These are phyloP conservation scores for Falco punctatus DNA, from an alignment of 2,113 vertebrate genomes.

Conservation along the genomic window DNA sequence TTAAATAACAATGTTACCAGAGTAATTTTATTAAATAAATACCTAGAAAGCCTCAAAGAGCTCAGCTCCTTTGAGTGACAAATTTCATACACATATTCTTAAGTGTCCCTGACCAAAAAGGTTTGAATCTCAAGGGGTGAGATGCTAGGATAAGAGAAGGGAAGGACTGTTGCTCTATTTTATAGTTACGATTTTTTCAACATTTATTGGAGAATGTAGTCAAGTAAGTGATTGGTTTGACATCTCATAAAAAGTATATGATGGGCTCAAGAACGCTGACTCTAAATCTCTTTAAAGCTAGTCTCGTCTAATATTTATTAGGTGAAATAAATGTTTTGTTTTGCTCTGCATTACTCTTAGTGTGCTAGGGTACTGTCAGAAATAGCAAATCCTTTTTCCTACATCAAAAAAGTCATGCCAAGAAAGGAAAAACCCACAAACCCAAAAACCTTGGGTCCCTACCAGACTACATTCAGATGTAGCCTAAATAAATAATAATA, in stretches of 20 bases:
- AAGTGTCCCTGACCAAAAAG: not conserved
- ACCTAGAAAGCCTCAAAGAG: not conserved
- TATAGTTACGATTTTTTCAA: not conserved
- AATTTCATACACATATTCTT: not conserved
- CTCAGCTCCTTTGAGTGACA: not conserved
- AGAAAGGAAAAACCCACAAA: not conserved
- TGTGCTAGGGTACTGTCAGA: not conserved
- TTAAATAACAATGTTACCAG: not conserved
- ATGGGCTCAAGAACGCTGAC: not conserved
- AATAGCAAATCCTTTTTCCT: not conserved
- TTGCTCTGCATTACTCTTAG: not conserved
- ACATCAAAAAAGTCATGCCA: not conserved
- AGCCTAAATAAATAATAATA: not conserved
- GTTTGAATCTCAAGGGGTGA: not conserved
- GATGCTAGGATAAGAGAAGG: not conserved
- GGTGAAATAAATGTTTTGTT: not conserved
- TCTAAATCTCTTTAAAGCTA: not conserved
- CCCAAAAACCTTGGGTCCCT: not conserved
- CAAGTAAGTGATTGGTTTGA: not conserved
- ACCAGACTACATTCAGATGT: not conserved
- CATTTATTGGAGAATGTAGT: not conserved
- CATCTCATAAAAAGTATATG: not conserved
- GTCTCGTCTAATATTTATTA: not conserved
- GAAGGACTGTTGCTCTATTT: not conserved
- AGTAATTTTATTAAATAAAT: not conserved